Evolutionary conservation across 2,888 invertebrate genomes (phyloP).

Genomic region (Leptinotarsa peninsularis): DNA sequence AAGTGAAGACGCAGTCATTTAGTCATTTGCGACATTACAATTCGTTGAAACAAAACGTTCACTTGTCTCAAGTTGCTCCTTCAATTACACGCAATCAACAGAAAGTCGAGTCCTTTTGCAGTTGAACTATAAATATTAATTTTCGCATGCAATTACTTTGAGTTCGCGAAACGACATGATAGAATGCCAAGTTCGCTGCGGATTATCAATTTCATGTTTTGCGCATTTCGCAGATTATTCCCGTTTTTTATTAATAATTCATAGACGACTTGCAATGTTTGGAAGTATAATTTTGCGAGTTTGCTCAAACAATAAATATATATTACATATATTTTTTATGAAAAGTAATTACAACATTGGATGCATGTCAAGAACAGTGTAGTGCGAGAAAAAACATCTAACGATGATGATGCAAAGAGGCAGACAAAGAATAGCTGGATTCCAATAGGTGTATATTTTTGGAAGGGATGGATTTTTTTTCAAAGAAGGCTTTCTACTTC

Average conservation of each 20-base stretch:
- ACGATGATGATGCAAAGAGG: too few species aligned
- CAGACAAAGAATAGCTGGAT: too few species aligned
- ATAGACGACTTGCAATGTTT: too few species aligned
- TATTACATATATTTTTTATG: too few species aligned
- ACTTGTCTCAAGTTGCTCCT: conserved; percentile 4
- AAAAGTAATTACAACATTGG: too few species aligned
- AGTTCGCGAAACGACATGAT: background rate
- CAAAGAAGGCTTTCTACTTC: too few species aligned
- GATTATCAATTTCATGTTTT: conserved; percentile 1
- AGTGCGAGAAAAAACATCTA: too few species aligned
- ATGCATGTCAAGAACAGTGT: too few species aligned
- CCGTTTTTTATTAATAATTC: background rate
- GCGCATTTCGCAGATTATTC: background rate
- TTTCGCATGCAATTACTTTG: background rate
- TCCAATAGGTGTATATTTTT: too few species aligned
- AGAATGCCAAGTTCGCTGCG: background rate
- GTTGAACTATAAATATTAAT: background rate
- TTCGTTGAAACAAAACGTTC: background rate
- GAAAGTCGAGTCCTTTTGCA: background rate
- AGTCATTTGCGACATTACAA: background rate
- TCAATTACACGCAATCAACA: background rate
- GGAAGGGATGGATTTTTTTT: too few species aligned
- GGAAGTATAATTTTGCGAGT: too few species aligned
- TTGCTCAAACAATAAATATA: too few species aligned
- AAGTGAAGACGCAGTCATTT: background rate